Conservation (phyloP, 2,113 vertebrate genomes). For the Hydrolagus affinis region DNA sequence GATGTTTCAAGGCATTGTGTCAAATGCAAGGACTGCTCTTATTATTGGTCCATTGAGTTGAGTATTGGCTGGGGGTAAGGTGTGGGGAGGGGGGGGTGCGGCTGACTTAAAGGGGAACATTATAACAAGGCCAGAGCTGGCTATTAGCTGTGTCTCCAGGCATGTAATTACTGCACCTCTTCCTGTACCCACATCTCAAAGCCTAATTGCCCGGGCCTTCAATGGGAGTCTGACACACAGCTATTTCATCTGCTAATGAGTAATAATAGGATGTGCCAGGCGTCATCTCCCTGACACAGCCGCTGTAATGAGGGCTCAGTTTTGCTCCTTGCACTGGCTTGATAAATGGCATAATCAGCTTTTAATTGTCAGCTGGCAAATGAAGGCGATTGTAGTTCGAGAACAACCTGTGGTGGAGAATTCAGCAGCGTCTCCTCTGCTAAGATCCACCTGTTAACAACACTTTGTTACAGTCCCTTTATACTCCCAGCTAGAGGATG, state of each 20-base stretch:
- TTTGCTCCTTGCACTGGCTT: not conserved
- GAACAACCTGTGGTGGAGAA: not conserved
- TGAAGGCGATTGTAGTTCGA: not conserved
- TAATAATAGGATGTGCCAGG: slow-evolving; percentile 20
- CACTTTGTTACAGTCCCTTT: no score
- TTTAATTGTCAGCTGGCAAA: not conserved
- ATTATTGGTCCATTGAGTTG: no score
- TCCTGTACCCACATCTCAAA: not conserved
- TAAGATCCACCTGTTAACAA: no score
- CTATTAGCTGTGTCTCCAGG: slow-evolving; percentile 8
- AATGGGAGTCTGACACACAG: slow-evolving; percentile 21
- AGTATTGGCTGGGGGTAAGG: no score
- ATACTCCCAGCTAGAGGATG: no score
- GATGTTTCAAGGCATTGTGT: no score
- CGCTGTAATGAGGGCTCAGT: slow-evolving; percentile 8
- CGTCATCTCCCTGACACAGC: slow-evolving; percentile 3
- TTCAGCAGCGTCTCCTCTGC: no score
- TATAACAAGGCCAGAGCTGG: no score
- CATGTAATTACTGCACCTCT: slow-evolving; percentile 23
- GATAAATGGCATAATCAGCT: slow-evolving; percentile 25
- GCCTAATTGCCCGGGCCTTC: slow-evolving; percentile 18
- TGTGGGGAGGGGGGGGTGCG: no score
- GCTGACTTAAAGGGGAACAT: no score
- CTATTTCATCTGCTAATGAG: slow-evolving; percentile 17
- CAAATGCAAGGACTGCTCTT: no score